Base-by-base conservation (phyloP, 2,113 vertebrate species). In the Vombatus ursinus region DNA sequence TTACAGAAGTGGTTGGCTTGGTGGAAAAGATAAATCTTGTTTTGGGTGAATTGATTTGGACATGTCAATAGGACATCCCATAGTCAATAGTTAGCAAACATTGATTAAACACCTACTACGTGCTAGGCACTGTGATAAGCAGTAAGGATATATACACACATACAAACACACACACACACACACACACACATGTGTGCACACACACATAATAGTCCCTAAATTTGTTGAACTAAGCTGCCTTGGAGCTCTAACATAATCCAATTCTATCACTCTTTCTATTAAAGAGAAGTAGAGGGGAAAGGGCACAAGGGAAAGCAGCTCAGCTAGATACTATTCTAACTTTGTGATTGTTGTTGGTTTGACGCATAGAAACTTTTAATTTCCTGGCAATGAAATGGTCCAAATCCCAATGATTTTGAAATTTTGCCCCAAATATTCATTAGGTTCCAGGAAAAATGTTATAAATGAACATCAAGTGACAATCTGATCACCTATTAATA, bases 401-500 rank as follows among this genome's bases (percentile, higher is more conserved):
- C 97, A 97, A 97, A 97, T 97, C 97, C 97, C 90, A 93, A 96
- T 92, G 97, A 94, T 97, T 98, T 94, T 96, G 98, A 96, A 98
- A 98, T 97, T 97, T 97, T 97, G 91, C 96, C 95, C 97, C 97
- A 98, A 98, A 97, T 98, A 98, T 96, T 98, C 97, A 98, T 98
- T 98, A 98, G 96, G 97, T 98, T 98, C 97, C 91, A 97, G 95
- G 57, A 51, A 98, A 97, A 97, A 97, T 95, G 95, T 98, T 98
- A 98, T 96, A 98, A 98, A 98, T 97, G 98, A 98, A 98, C 92
- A 98, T 96, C 94, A 0, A 98, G 96, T 98, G 98, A 98, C 98
- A 98, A 97, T 98, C 98, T 97, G 97, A 98, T 98, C 97, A 98
- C 96, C 98, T 98, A 98, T 98, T 98, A 98, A 98, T 98, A 98